Percentiles rank a stretch among this genome's conserved stretches.
These are phyloP conservation scores for Alentia gelatinosa DNA, from an alignment of 2,888 invertebrate species.

Conservation along the genomic window DNA sequence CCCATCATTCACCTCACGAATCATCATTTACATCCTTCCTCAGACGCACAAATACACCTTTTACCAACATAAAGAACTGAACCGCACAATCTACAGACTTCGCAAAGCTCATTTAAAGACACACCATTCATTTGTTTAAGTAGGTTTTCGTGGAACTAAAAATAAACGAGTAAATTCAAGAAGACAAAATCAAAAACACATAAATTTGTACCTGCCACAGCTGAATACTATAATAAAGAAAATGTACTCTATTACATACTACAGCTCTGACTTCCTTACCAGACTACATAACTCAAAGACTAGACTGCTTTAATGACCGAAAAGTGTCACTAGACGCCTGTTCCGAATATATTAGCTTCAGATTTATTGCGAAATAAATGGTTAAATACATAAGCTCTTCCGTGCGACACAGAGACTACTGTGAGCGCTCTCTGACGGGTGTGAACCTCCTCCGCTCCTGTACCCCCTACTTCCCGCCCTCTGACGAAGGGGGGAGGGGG, in stretches of 20 bases:
- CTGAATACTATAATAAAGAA: background rate
- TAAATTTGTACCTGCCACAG: too few relatives aligned
- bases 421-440: too few relatives aligned
- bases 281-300: background rate
- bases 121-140: background rate
- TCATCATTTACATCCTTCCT: background rate
- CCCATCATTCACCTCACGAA: too few relatives aligned
- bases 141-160: too few relatives aligned
- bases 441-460: too few relatives aligned
- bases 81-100: background rate
- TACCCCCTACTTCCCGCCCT: too few relatives aligned
- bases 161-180: too few relatives aligned
- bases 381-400: background rate
- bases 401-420: background rate
- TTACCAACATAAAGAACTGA: background rate
- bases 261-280: background rate
- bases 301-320: background rate
- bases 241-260: background rate
- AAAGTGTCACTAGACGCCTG: background rate
- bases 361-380: slow-evolving; percentile 1
- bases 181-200: background rate
- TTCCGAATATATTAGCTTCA: background rate
- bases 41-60: background rate
- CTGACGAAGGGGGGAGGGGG: too few relatives aligned
- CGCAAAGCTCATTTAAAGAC: background rate